Conservation (phyloP, 2,113 vertebrate species). For the Lates calcarifer region DNA sequence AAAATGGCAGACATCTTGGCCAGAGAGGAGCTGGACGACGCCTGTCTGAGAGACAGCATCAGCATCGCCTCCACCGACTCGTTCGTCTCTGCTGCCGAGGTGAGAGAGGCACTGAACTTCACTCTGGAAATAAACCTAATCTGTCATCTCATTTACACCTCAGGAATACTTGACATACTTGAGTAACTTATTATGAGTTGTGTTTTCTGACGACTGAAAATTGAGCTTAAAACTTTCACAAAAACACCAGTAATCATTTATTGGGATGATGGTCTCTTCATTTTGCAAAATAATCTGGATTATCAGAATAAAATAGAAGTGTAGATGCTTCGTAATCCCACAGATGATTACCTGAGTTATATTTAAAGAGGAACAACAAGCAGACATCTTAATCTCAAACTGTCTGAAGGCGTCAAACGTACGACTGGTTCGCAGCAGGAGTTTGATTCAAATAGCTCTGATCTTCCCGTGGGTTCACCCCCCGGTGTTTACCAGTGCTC, state of each 20-base stretch:
- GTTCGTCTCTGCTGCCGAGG: conserved; percentile 95
- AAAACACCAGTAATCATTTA: too few species aligned
- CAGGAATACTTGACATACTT: neutral
- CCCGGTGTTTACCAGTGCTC: conserved; percentile 17
- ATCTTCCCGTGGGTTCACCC: conserved; percentile 12
- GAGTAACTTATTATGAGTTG: too few species aligned
- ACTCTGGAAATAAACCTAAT: neutral
- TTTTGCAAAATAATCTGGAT: neutral
- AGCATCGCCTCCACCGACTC: conserved; percentile 93
- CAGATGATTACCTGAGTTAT: neutral
- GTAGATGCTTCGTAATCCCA: neutral
- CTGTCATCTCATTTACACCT: neutral
- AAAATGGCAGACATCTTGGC: conserved; percentile 85
- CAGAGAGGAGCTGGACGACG: conserved; percentile 87
- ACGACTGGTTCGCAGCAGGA: conserved; percentile 15
- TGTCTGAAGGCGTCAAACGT: conserved; percentile 3
- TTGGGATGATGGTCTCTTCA: neutral
- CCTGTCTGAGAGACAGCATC: conserved; percentile 88
- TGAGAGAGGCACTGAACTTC: conserved; percentile 64
- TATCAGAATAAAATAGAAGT: neutral
- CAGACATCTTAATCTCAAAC: conserved; percentile 4
- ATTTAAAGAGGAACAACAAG: neutral
- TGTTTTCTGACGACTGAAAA: too few species aligned
- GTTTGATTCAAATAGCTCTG: conserved; percentile 22
- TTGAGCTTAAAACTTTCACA: too few species aligned